Evolutionary conservation across 2,888 invertebrate genomes (phyloP), one percentile per base, ranked within the genome.

Genomic region (Chrysolina haemoptera): DNA sequence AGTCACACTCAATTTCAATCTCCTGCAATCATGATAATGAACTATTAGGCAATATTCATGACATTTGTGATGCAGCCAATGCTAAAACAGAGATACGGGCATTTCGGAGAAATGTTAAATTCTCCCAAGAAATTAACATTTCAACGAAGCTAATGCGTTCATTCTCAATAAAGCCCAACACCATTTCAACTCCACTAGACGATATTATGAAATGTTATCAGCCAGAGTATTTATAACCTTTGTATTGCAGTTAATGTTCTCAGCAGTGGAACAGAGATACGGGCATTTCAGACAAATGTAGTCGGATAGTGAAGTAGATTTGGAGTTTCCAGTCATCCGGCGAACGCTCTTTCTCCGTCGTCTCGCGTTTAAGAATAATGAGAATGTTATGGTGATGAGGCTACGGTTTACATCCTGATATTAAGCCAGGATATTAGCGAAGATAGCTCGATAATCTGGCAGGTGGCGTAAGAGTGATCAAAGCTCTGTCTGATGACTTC

Each of bases 331-430:
- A 67, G 67, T 67, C 67, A 67, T 67, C 67, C 67, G 67, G 67
- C 59, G 59, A 59, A n/a, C 59, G 59, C 27, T 35, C 59, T 22
- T 59, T 59, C 59, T 67, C 67, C 67, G 67, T 48, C 20, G 65
- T 65, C 27, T 65, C 46, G 46, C 48, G 53, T 18, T 40, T 80
- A 84, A 86, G 86, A 87, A 85, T 87, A 87, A 87, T 87, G 87
- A 85, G 86, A 86, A 86, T 84, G 86, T 87, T 87, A 87, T 87
- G 87, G 85, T 87, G 87, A 87, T 87, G 87, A 87, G 86, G 81
- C 83, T 80, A 81, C 80, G 79, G 83, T 85, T 82, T 84, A 85
- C 86, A 85, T 84, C 83, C 82, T 83, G 79, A 86, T 84, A 86
- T 86, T 85, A 85, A 86, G 84, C 85, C 78, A 35, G 82, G 83